A percentile compares a stretch with the other conserved stretches of the same genome.
Conservation (phyloP, 2,113 vertebrate genomes). For the Erythrolamprus reginae region DNA sequence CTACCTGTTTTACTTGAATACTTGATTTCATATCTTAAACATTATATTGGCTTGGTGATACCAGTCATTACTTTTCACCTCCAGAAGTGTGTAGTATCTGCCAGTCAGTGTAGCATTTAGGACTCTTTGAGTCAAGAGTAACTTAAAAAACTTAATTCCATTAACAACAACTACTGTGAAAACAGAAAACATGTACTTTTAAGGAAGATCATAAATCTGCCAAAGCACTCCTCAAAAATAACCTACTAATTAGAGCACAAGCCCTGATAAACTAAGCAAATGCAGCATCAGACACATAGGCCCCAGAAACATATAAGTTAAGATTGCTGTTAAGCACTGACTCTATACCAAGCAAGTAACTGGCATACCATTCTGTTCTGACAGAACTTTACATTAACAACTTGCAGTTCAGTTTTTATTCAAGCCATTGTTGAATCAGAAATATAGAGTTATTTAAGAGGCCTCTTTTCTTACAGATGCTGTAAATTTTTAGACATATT, state of each 20-base stretch:
- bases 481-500: background rate
- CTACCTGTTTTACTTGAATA: slow-evolving; percentile 4
- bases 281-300: slow-evolving; percentile 26
- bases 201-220: slow-evolving; percentile 35
- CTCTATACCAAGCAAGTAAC: slow-evolving; percentile 21
- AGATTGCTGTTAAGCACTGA: slow-evolving; percentile 34
- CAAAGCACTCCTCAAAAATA: slow-evolving; percentile 34
- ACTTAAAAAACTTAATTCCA: slow-evolving; percentile 41
- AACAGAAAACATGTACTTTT: slow-evolving; percentile 28
- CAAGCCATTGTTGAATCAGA: background rate
- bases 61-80: slow-evolving; percentile 6
- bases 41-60: background rate
- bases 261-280: slow-evolving; percentile 21
- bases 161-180: slow-evolving; percentile 28
- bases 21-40: background rate
- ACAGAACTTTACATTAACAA: background rate
- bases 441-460: background rate
- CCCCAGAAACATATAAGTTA: slow-evolving; percentile 25
- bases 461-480: background rate
- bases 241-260: slow-evolving; percentile 33
- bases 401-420: background rate
- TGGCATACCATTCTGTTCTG: slow-evolving; percentile 18
- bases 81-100: background rate
- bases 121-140: slow-evolving; percentile 21
- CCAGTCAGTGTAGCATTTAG: slow-evolving; percentile 28